Evolutionary conservation across 1,140 invertebrate species (phyloP), one percentile per base, ranked within the genome.

Genomic region (Potamilus streckersoni): DNA sequence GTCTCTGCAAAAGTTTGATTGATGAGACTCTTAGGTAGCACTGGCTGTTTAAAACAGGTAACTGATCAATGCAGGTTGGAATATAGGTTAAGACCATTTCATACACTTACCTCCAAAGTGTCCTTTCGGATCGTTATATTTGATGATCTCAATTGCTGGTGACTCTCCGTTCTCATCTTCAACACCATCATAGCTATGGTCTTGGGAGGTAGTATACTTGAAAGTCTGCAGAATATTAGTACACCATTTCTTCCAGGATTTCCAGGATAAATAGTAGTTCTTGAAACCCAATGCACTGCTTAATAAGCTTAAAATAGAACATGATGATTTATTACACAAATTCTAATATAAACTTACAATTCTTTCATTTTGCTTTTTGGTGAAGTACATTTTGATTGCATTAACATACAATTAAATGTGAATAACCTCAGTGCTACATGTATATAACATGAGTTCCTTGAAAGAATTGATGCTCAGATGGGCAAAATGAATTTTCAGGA

Each of bases 131-230:
- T 85, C 81, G 23, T 85, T 84, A 68, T 83, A 87, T 57, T 86
- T 81, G 55, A 91, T 81, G 2, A 91, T 90, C 83, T 91, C 91
- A n/a, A 87, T 80, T 27, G 90, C 90, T 3, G 90, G 90, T 16
- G 89, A 90, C 78, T 91, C 90, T 15, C 90, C 90, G 12, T 80
- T 77, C 2, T 80, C 76, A 20, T 84, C 83, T 75, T 81, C 79
- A 19, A 75, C 68, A 67, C 77, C 79, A 19, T 69, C 60, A 71
- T 64, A 77, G 31, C 65, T 27, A 27, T 23, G 73, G 38, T 11
- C 38, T 19, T 27, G 17, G 16, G n/a, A 60, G 11, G 31, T 63
- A 15, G 31, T 66, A 16, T 62, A 64, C 13, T 62, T 61, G 15
- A 73, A 62, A 14, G 61, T 76, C 17, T 70, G 62, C 13, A 85